A percentile compares a stretch with the other conserved stretches of the same genome.
These are phyloP conservation scores for Acleris holmiana DNA, from an alignment of 2,888 invertebrate species.

Conservation along the genomic window DNA sequence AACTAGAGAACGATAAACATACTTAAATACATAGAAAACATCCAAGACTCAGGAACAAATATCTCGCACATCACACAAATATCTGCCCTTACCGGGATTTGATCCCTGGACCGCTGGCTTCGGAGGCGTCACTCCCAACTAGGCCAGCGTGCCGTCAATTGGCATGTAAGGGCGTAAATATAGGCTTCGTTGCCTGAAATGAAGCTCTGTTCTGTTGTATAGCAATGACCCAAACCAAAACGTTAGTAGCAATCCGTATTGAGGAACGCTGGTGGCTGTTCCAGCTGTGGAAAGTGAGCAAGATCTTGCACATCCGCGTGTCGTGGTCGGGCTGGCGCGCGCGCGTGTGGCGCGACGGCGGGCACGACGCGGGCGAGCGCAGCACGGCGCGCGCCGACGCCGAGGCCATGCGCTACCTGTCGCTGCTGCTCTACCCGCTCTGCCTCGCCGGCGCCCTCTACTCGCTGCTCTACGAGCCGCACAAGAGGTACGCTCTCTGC, in stretches of 20 bases:
- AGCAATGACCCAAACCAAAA: too few species aligned
- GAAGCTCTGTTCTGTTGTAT: too few species aligned
- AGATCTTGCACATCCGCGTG: constrained; percentile 91
- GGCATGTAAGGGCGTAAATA: too few species aligned
- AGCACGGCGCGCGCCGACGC: constrained; percentile 94
- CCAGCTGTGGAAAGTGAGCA: constrained; percentile 97
- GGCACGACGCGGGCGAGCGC: constrained; percentile 86
- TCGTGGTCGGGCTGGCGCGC: constrained; percentile 67
- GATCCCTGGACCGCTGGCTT: too few species aligned
- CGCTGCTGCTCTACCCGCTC: constrained; percentile 94
- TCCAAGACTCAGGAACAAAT: too few species aligned
- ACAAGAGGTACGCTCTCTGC: constrained; percentile 88
- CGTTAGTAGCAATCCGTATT: background rate
- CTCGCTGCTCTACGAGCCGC: constrained; percentile 96
- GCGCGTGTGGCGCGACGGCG: constrained; percentile 55
- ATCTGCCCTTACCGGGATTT: too few species aligned
- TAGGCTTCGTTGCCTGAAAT: too few species aligned
- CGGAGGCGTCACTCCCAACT: too few species aligned
- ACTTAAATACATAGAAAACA: too few species aligned
- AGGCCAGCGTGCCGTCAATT: too few species aligned
- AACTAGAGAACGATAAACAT: too few species aligned
- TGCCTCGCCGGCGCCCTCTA: constrained; percentile 94
- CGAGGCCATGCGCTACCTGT: constrained; percentile 96
- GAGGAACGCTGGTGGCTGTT: constrained; percentile 44
- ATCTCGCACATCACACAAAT: too few species aligned